Conservation (phyloP, 1,140 invertebrate species). For the Drosophila miranda region DNA sequence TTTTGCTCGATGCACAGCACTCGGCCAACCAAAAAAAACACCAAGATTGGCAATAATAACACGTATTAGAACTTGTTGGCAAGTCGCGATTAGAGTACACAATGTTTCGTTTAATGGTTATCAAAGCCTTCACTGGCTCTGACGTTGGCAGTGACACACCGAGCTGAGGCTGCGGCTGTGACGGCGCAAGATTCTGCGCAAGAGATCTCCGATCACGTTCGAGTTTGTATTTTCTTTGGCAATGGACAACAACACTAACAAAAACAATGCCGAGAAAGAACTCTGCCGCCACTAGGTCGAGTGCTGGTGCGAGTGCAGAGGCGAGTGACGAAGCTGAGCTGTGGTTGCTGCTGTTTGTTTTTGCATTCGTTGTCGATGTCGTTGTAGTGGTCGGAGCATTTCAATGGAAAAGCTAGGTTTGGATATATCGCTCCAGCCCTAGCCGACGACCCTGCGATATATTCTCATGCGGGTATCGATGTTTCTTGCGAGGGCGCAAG, state of each 20-base stretch:
- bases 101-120: not conserved
- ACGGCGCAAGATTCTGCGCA: not conserved
- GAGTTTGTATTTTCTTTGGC: conserved; percentile 32
- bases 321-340: not conserved
- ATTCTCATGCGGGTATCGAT: too few species aligned
- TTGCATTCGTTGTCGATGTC: too few species aligned
- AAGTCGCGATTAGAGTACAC: too few species aligned
- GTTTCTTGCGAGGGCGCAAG: too few species aligned
- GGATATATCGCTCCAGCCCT: too few species aligned
- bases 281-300: too few species aligned
- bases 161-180: conserved; percentile 6
- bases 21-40: conserved; percentile 8
- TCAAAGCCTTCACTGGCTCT: conserved; percentile 10
- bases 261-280: conserved; percentile 16
- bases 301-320: not conserved
- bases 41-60: conserved; percentile 5
- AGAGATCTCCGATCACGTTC: conserved; percentile 18
- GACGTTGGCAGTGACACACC: conserved; percentile 19
- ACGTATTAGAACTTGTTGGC: not conserved
- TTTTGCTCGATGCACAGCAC: conserved; percentile 45
- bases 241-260: conserved; percentile 34
- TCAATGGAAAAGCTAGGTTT: too few species aligned
- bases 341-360: too few species aligned
- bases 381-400: too few species aligned
- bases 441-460: too few species aligned